These are phyloP conservation scores for Chrysotoxum bicinctum DNA, from an alignment of 2,888 invertebrate species.

Conservation along the genomic window DNA sequence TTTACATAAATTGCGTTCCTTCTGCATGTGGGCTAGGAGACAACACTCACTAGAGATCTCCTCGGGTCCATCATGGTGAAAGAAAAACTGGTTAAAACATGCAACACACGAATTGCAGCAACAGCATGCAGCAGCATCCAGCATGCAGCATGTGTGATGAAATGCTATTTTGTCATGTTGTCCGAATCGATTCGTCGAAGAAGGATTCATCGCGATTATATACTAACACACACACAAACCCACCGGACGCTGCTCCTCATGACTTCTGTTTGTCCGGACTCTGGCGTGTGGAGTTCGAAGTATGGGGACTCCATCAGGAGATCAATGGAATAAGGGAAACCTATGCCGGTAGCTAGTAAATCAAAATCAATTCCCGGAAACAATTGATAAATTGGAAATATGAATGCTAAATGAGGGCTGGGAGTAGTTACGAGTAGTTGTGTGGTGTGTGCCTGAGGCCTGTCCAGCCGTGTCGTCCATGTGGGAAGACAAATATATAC, in stretches of 20 bases:
- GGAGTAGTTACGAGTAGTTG: background rate
- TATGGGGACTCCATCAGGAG: conserved; percentile 17
- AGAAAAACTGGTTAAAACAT: conserved; percentile 47
- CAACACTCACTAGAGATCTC: conserved; percentile 8
- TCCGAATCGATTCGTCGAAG: conserved; percentile 69
- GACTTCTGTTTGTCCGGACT: conserved; percentile 55
- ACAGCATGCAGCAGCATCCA: background rate
- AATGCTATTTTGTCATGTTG: conserved; percentile 63
- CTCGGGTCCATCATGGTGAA: background rate
- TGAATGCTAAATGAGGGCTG: conserved; percentile 47
- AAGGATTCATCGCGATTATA: conserved; percentile 59
- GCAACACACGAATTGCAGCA: conserved; percentile 51
- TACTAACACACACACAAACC: background rate
- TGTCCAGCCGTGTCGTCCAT: conserved; percentile 8
- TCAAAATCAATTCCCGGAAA: conserved; percentile 68
- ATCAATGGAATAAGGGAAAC: conserved; percentile 6
- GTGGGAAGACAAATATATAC: conserved; percentile 21
- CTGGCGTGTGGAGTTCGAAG: background rate
- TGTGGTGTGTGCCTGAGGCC: background rate
- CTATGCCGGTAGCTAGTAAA: conserved; percentile 56
- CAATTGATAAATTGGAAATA: conserved; percentile 67
- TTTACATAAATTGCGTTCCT: conserved; percentile 42
- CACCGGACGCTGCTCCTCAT: conserved; percentile 34
- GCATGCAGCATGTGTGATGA: conserved; percentile 40
- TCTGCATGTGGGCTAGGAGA: conserved; percentile 46